Percentiles rank a stretch among this genome's conserved stretches.
Conservation (phyloP, 2,888 invertebrate species). For the Orthosia cruda region DNA sequence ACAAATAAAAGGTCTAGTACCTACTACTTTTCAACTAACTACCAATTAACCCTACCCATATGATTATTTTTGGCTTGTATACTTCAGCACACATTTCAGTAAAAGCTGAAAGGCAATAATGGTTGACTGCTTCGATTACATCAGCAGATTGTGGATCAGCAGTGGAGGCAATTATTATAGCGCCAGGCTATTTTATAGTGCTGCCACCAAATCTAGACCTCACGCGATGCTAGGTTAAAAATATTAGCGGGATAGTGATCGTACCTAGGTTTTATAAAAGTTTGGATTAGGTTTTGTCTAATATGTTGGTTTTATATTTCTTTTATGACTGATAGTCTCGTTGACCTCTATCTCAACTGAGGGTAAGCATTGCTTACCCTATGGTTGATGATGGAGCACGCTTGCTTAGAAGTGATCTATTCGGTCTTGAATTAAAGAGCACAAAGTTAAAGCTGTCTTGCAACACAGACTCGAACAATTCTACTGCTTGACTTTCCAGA, state of each 20-base stretch:
- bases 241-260: not conserved
- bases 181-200: constrained; percentile 6
- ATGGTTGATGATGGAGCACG: no score
- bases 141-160: constrained; percentile 36
- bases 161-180: constrained; percentile 30
- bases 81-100: constrained; percentile 25
- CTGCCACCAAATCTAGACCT: constrained; percentile 28
- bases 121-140: constrained; percentile 35
- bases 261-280: not conserved
- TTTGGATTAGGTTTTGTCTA: not conserved
- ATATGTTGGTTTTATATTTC: not conserved
- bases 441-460: no score
- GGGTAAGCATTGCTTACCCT: no score
- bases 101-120: constrained; percentile 35
- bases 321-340: no score
- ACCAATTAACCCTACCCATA: constrained; percentile 1
- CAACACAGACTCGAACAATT: no score
- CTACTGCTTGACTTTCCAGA: no score
- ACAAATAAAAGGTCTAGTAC: not conserved
- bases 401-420: no score
- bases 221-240: constrained; percentile 40
- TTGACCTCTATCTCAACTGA: no score
- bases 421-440: no score
- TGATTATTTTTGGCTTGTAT: not conserved
- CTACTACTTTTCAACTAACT: not conserved